phyloP scores from a whole-genome alignment of 2,113 vertebrate species.

The Triplophysa tibetana region DNA sequence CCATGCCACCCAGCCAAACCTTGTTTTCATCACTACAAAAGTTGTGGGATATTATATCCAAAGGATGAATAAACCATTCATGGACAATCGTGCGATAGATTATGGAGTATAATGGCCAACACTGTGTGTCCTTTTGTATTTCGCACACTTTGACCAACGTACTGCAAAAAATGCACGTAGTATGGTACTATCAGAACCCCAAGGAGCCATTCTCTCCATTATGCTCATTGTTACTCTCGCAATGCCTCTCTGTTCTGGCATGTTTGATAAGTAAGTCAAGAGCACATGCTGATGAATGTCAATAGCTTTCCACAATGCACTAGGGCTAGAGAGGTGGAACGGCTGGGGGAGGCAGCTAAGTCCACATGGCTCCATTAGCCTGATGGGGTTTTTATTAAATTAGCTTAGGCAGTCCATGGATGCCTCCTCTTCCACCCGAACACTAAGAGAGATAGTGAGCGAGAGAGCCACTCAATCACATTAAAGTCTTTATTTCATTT shows the following conservation, averaged over 20 bases:
- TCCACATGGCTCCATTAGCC: slow-evolving; percentile 75
- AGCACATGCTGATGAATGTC: slow-evolving; percentile 67
- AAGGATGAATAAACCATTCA: too few relatives aligned
- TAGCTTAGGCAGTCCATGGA: slow-evolving; percentile 58
- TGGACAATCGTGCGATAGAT: too few relatives aligned
- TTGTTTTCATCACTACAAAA: too few relatives aligned
- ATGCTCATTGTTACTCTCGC: neutral
- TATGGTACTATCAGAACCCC: neutral
- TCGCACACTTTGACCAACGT: neutral
- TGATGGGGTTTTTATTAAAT: slow-evolving; percentile 82
- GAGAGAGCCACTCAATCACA: slow-evolving; percentile 71
- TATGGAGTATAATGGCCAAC: too few relatives aligned
- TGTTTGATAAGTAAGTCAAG: slow-evolving; percentile 46
- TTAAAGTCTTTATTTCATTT: slow-evolving; percentile 79
- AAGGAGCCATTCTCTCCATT: neutral
- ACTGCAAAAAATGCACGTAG: neutral
- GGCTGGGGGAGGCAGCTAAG: slow-evolving; percentile 51
- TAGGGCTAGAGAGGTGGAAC: slow-evolving; percentile 56
- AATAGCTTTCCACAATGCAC: slow-evolving; percentile 69
- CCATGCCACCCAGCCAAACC: too few relatives aligned
- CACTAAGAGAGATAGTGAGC: slow-evolving; percentile 5
- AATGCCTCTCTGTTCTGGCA: slow-evolving; percentile 50
- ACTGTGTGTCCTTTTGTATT: too few relatives aligned
- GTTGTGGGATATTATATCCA: too few relatives aligned
- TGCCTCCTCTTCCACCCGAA: slow-evolving; percentile 45